Percentiles rank a stretch among this genome's conserved stretches.
Evolutionary conservation across 2,113 vertebrate species (phyloP).

Genomic region (Pampusana beccarii): DNA sequence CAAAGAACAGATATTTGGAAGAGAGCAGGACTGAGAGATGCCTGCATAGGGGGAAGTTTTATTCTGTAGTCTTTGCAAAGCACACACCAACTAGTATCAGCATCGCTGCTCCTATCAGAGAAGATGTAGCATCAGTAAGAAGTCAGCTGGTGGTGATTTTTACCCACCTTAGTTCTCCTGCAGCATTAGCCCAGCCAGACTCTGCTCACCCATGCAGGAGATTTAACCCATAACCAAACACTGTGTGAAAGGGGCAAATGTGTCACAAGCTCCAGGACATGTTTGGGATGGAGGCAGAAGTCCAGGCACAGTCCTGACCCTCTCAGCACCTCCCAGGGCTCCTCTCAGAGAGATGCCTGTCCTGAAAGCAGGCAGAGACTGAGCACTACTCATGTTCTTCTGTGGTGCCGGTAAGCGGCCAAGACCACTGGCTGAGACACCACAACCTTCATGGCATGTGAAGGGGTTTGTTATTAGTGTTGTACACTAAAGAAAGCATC

Average conservation of each 20-base stretch:
- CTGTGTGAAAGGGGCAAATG: neutral
- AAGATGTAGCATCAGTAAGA: neutral
- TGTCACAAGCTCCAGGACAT: neutral
- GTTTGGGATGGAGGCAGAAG: neutral
- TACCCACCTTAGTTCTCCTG: neutral
- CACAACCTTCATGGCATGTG: neutral
- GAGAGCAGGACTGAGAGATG: neutral
- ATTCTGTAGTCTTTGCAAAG: neutral
- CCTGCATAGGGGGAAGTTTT: neutral
- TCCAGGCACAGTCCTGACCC: neutral
- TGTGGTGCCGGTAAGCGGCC: too few species aligned
- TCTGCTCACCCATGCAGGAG: neutral
- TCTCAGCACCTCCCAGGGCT: neutral
- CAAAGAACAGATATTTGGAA: neutral
- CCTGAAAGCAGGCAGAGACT: neutral
- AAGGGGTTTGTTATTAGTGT: neutral
- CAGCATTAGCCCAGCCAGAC: neutral
- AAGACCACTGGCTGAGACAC: neutral
- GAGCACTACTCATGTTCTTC: neutral
- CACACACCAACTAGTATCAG: accelerated
- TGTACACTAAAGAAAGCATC: neutral
- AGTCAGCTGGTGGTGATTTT: neutral
- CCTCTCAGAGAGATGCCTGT: neutral
- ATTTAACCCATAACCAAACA: neutral
- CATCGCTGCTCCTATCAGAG: neutral